Conservation (phyloP, 2,888 invertebrate genomes). For the Campoletis raptor region DNA sequence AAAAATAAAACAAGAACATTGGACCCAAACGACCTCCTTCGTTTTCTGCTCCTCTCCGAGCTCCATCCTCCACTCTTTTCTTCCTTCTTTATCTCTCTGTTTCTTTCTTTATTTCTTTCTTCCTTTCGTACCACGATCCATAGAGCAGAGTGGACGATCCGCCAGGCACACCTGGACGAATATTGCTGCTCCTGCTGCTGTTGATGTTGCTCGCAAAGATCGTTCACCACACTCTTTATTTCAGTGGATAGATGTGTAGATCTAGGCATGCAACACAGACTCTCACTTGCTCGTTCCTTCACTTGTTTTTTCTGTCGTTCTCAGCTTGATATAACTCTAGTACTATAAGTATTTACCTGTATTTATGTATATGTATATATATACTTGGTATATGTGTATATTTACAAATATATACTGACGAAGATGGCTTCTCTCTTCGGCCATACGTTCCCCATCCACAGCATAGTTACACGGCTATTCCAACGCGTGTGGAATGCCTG, state of each 20-base stretch:
- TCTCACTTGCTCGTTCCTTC: conserved; percentile 17
- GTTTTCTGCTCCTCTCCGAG: conserved; percentile 28
- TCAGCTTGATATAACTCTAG: not conserved
- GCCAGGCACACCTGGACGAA: conserved; percentile 50
- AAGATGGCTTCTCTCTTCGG: conserved; percentile 28
- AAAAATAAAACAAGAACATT: conserved; percentile 1
- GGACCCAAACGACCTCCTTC: conserved; percentile 30
- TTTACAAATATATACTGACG: not conserved
- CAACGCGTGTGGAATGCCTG: conserved; percentile 81
- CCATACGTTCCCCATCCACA: conserved; percentile 61
- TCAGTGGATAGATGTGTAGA: not conserved
- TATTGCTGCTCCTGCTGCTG: conserved; percentile 39
- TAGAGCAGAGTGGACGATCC: conserved; percentile 25
- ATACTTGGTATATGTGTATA: not conserved
- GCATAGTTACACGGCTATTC: conserved; percentile 77
- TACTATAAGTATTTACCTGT: not conserved
- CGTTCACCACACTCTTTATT: conserved; percentile 33
- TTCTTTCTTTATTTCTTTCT: conserved; percentile 1
- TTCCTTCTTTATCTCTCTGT: conserved; percentile 3
- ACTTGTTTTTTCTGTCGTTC: not conserved
- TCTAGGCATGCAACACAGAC: conserved; percentile 27
- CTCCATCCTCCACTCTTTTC: conserved; percentile 14
- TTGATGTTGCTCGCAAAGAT: conserved; percentile 37
- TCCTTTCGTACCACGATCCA: not conserved
- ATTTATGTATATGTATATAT: not conserved